Conservation (phyloP, 2,888 invertebrate genomes). For the Apeira syringaria region DNA sequence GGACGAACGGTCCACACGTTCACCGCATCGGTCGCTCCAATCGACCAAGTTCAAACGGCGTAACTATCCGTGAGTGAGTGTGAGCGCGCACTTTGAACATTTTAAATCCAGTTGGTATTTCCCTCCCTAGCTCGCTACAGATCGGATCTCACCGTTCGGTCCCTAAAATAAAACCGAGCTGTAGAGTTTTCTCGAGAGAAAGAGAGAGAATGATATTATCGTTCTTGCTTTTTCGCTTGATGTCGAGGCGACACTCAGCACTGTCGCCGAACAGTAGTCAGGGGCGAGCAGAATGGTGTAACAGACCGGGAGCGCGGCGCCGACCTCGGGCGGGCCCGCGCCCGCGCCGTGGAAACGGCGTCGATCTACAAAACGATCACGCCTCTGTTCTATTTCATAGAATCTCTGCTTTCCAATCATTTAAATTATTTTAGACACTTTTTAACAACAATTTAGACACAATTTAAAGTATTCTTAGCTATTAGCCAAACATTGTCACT, state of each 20-base stretch:
- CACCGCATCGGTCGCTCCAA: too few species aligned
- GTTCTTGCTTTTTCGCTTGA: constrained; percentile 26
- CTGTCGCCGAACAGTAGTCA: constrained; percentile 45
- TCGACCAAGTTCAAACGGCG: too few species aligned
- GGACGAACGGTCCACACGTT: too few species aligned
- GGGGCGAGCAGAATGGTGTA: constrained; percentile 40
- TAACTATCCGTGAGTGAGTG: too few species aligned
- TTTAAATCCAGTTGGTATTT: too few species aligned
- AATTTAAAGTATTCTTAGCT: too few species aligned
- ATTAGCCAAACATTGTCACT: too few species aligned
- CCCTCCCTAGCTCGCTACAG: background rate
- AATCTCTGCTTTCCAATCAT: background rate
- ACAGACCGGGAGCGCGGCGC: too few species aligned
- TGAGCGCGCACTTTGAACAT: too few species aligned
- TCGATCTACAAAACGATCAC: constrained; percentile 46
- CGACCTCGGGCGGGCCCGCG: constrained; percentile 31
- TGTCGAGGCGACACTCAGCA: constrained; percentile 35
- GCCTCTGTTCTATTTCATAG: constrained; percentile 26
- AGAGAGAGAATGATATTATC: constrained; percentile 18
- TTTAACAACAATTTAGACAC: too few species aligned
- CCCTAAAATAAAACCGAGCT: constrained; percentile 2
- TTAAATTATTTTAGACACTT: too few species aligned
- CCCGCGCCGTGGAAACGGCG: constrained; percentile 43
- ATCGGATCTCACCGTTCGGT: background rate
- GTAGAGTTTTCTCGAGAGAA: background rate